Evolutionary conservation across 2,797 vertebrate genomes (phyloP).

Genomic region (Phrynocephalus vlangalii): DNA sequence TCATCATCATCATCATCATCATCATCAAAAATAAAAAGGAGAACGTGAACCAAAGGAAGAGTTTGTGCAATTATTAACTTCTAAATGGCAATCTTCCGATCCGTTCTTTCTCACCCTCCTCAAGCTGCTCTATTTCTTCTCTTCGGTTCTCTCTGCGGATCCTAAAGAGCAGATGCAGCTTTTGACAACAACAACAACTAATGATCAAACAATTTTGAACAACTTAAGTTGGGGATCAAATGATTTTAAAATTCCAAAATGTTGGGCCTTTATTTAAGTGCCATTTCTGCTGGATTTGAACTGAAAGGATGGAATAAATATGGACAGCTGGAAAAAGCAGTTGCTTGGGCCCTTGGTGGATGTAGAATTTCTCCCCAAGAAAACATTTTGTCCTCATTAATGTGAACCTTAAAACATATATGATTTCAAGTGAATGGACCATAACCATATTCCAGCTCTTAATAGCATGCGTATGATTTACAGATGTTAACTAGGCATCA

Average conservation of each 20-base stretch:
- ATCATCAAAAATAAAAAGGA: background rate
- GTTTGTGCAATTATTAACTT: background rate
- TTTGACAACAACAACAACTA: background rate
- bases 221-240: background rate
- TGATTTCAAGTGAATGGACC: constrained; percentile 65
- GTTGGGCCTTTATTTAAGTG: background rate
- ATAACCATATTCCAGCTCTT: constrained; percentile 74
- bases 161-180: too few relatives aligned
- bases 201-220: background rate
- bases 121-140: background rate
- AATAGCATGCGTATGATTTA: constrained; percentile 73
- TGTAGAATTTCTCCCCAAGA: constrained; percentile 9
- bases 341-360: background rate
- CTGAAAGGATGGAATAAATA: background rate
- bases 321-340: background rate
- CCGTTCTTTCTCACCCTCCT: too few relatives aligned
- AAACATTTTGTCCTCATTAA: constrained; percentile 58
- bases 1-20: too few relatives aligned
- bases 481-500: constrained; percentile 71
- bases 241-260: background rate
- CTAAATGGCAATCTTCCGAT: background rate
- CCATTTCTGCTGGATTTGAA: background rate
- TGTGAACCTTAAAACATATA: constrained; percentile 57
- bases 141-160: background rate
- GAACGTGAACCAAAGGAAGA: background rate